Evolutionary conservation across 2,113 vertebrate genomes (phyloP), one percentile per base, ranked within the genome.

Genomic region (Austrofundulus limnaeus): DNA sequence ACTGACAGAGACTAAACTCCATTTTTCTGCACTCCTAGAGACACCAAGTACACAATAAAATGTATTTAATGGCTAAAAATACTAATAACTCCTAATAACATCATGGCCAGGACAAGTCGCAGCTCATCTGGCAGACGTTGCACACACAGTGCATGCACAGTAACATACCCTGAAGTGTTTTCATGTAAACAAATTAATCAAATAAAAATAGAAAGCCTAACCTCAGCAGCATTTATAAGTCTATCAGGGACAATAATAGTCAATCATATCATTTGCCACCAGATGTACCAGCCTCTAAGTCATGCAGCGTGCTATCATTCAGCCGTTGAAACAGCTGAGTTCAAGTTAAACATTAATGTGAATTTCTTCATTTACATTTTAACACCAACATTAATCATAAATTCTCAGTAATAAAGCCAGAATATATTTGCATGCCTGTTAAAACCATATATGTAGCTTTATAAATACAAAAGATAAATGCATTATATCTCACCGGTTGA

Each of bases 211-310:
- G 38, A 24, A 42, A 25, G 11, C 16, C 24, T 24, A 3, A n/a
- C 25, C 41, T 17, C 17, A 21, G 28, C 23, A 25, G 17, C 17
- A 11, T 10, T 7, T 15, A 17, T 42, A 39, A 41, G 50, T n/a
- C 16, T 11, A 62, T 24, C 16, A 15, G 21, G 21, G 34, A 25
- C 41, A 31, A 20, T 45, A 45, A 42, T 41, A 42, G 54, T n/a
- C 54, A 14, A 25, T 59, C 56, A 46, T n/a, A 59, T 42, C n/a
- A 31, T 59, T 45, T 59, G 11, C 28, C 37, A 16, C 43, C 58
- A 61, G 58, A 34, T 61, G 58, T 48, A 45, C 11, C 14, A 17
- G 8, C 58, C 57, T 60, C 17, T 19, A 20, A 47, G 57, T 47
- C 43, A 37, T 45, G 45, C 4, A 15, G 31, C 31, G 28, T 20